Evolutionary conservation across 2,888 invertebrate genomes (phyloP), one percentile per base, ranked within the genome.

Genomic region (Meteorus cinctellus): DNA sequence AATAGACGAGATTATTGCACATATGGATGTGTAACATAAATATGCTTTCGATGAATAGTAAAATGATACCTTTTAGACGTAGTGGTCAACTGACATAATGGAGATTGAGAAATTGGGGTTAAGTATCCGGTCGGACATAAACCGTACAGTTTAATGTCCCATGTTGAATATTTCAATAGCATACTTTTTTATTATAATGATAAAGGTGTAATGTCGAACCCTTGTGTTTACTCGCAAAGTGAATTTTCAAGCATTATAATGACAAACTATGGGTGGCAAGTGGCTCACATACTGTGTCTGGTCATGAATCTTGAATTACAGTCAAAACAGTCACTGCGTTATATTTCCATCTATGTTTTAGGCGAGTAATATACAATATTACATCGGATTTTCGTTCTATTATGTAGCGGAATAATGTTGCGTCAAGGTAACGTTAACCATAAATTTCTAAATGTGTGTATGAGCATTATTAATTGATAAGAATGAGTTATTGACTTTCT

Each of bases 41-140:
- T 19, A 5, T 24, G n/a, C 1, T 19, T 55, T 55, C 19, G n/a
- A 19, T 6, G 24, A 24, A 0, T 4, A 19, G 19, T 6, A 19
- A 34, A 65, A 41, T 65, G 12, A 65, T 65, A 65, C 14, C n/a
- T 63, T 8, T 63, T 14, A 36, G 31, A 14, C 4, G 8, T 24
- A 34, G 24, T 45, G 63, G 5, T 60, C 19, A 16, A n/a, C 6
- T 63, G 16, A 34, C 36, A 2, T 36, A 24, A 19, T 41, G 0
- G 5, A 41, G 16, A 65, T 41, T 51, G 41, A 77, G 74, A 73
- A 70, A 81, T 78, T 66, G 76, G 68, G 77, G 77, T 79, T 77
- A 78, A 74, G 69, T 59, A 75, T 81, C 78, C 79, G 79, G 76
- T 66, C 78, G 75, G 78, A 77, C 75, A 78, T 79, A 77, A 74